A percentile compares a stretch with the other conserved stretches of the same genome.
Conservation (phyloP, 2,797 vertebrate genomes). For the Trematomus bernacchii region DNA sequence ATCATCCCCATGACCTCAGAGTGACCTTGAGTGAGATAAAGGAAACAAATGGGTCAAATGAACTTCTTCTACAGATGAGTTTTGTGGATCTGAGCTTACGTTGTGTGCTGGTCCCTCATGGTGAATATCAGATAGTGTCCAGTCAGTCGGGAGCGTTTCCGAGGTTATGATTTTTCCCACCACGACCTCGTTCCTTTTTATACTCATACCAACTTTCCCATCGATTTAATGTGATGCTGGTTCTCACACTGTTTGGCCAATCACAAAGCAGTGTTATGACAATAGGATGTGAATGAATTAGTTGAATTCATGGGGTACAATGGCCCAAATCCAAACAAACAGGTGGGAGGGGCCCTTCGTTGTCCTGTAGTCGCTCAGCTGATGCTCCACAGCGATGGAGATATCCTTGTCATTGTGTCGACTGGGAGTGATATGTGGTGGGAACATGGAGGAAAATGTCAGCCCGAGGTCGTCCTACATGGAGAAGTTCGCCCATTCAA, state of each 20-base stretch:
- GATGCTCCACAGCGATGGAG: conserved; percentile 44
- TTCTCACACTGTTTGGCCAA: conserved; percentile 84
- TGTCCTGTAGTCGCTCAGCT: conserved; percentile 55
- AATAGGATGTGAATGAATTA: conserved; percentile 79
- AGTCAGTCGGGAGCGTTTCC: conserved; percentile 23
- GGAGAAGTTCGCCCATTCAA: neutral
- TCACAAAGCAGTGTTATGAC: conserved; percentile 71
- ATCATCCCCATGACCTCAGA: neutral
- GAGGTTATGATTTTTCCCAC: conserved; percentile 53
- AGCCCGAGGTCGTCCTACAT: conserved; percentile 30
- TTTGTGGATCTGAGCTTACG: conserved; percentile 64
- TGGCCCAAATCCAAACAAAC: conserved; percentile 73
- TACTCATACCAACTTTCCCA: conserved; percentile 66
- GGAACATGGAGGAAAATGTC: conserved; percentile 75
- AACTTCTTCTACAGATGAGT: neutral
- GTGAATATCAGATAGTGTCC: conserved; percentile 32
- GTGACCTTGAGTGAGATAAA: neutral
- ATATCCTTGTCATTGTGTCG: conserved; percentile 49
- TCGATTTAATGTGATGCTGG: conserved; percentile 70
- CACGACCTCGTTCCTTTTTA: conserved; percentile 59
- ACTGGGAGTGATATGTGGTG: conserved; percentile 71
- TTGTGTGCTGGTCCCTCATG: conserved; percentile 82
- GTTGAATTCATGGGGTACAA: conserved; percentile 73
- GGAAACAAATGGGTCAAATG: neutral
- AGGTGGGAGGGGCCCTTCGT: conserved; percentile 75